Percentiles rank a stretch among this genome's conserved stretches.
Conservation (phyloP, 2,888 invertebrate genomes). For the Philopedon plagiatum region DNA sequence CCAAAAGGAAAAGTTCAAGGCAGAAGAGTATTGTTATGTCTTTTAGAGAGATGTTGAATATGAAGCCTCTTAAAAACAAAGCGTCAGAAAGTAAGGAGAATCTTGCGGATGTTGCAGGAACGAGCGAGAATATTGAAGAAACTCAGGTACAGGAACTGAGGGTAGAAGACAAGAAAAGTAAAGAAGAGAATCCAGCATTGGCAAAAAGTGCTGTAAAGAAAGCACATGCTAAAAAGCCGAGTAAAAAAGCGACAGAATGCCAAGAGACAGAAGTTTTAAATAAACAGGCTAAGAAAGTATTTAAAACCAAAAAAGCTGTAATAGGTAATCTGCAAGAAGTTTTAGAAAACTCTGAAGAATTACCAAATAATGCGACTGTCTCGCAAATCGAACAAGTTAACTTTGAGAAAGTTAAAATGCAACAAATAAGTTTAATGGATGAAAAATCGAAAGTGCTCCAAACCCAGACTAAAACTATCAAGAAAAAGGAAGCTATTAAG, state of each 20-base stretch:
- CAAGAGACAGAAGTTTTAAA: neutral
- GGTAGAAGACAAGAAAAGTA: neutral
- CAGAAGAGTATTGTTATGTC: conserved; percentile 11
- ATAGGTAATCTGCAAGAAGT: too few relatives aligned
- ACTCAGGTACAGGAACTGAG: neutral
- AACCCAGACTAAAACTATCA: neutral
- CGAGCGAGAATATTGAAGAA: neutral
- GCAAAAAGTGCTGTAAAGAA: neutral
- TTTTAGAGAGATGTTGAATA: conserved; percentile 14
- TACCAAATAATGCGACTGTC: neutral
- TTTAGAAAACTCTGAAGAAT: neutral
- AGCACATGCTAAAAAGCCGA: neutral
- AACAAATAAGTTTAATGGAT: neutral
- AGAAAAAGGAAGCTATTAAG: neutral
- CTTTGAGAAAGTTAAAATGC: neutral
- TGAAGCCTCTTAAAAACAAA: conserved; percentile 8
- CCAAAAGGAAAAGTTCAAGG: neutral
- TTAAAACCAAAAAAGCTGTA: too few relatives aligned
- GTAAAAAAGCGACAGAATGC: neutral
- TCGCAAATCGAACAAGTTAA: neutral
- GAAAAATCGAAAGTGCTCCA: neutral
- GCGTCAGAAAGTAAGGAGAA: neutral
- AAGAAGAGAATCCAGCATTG: neutral
- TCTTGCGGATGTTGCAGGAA: neutral
- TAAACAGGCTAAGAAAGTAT: too few relatives aligned